Evolutionary conservation across 2,113 vertebrate genomes (phyloP), one percentile per base, ranked within the genome.

Genomic region (Micronisus gabar): DNA sequence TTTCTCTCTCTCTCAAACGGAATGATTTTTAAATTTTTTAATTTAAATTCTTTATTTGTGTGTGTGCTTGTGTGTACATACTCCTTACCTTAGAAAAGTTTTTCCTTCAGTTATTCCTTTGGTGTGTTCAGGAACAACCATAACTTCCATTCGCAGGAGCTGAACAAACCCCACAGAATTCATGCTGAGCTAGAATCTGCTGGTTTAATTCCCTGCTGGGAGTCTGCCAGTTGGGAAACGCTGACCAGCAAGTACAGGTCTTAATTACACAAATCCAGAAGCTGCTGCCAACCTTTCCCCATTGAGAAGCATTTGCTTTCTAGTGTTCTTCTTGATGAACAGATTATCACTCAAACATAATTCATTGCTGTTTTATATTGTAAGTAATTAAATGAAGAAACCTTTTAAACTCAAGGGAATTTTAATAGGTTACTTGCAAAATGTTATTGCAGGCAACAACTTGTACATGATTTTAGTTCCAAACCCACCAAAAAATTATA

Each of bases 371-470:
- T 85, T 97, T 97, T 97, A 96, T 73, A 88, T 81, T 93, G 88
- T 91, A 98, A 94, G 96, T 95, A 97, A 98, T 98, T 98, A 98
- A 98, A 98, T 97, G 96, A 98, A 97, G 95, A 98, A 98, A 97
- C 98, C 96, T 98, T 97, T 98, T 97, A 97, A 98, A 98, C 97
- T 98, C 97, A 97, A 98, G 97, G 98, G 98, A 98, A 97, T 99
- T 99, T 98, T 98, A 99, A 99, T 99, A 98, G 98, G 99, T 99
- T 99, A 99, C 99, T 99, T 98, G 99, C 98, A 99, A 99, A 99
- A 98, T 98, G 95, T 99, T 99, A 99, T 98, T 99, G 99, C 99
- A 99, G 98, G 99, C 99, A 99, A 99, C 97, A 98, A 99, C 98
- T 97, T 98, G 98, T 99, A 98, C 98, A 98, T 97, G 97, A 98